phyloP scores from a whole-genome alignment of 2,113 vertebrate species.

The Eclectus roratus region DNA sequence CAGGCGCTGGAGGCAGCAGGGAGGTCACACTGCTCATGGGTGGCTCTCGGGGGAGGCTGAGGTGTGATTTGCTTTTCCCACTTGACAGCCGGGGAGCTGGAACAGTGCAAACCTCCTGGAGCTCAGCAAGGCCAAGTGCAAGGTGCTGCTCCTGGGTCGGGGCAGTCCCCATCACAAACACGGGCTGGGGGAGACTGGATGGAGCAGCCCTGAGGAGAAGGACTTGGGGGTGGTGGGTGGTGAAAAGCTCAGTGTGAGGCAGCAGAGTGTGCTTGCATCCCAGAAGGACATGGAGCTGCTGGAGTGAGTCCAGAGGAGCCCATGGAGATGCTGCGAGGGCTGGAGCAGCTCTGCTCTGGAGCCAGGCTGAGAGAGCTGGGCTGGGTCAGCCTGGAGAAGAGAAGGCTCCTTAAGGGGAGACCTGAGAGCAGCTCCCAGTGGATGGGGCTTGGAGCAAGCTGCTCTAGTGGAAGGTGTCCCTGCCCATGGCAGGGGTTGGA shows the following conservation, averaged over 20 bases:
- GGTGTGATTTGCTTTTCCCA: neutral
- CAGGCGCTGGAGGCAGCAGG: neutral
- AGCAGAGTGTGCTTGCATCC: neutral
- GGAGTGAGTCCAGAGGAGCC: neutral
- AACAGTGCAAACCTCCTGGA: neutral
- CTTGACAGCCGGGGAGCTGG: neutral
- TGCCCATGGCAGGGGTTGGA: neutral
- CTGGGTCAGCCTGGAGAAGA: neutral
- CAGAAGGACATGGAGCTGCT: neutral
- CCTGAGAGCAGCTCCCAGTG: neutral
- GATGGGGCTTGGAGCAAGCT: neutral
- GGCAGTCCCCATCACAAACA: neutral
- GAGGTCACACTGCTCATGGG: neutral
- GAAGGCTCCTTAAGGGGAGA: neutral
- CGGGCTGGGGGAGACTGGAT: neutral
- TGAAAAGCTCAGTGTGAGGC: neutral
- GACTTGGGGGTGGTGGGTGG: no score
- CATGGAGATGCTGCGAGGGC: fast-evolving
- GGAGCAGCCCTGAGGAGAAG: neutral
- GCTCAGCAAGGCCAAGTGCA: neutral
- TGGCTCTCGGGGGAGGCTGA: neutral
- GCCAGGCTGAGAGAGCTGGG: neutral
- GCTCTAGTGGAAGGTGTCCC: neutral
- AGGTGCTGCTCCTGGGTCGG: neutral
- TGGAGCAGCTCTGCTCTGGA: neutral